These are phyloP conservation scores for Pantala flavescens DNA, from an alignment of 1,140 invertebrate genomes.

Conservation along the genomic window DNA sequence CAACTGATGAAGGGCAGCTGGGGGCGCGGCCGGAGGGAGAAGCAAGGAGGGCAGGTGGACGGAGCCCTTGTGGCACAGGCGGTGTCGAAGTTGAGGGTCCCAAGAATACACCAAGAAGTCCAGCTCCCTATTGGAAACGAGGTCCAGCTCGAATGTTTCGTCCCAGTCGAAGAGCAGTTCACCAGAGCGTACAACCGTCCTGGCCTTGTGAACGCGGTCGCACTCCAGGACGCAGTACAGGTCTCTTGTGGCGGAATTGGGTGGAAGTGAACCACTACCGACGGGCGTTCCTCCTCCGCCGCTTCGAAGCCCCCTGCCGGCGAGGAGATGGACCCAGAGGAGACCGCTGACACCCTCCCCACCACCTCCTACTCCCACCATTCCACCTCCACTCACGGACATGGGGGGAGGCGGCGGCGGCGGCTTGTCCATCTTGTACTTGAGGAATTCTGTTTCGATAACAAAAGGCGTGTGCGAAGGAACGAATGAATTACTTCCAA, in stretches of 20 bases:
- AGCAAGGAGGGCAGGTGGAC: conserved; percentile 75
- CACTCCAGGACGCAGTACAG: conserved; percentile 95
- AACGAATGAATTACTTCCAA: no score
- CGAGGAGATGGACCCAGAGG: conserved; percentile 80
- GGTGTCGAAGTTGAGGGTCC: conserved; percentile 92
- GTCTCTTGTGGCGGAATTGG: conserved; percentile 58
- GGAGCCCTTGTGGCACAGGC: conserved; percentile 85
- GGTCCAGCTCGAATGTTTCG: conserved; percentile 94
- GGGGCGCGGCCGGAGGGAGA: conserved; percentile 60
- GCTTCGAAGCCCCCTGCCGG: conserved; percentile 62
- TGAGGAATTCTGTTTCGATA: conserved; percentile 60
- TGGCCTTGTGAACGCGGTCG: conserved; percentile 91
- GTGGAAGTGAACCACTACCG: conserved; percentile 29
- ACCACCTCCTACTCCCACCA: conserved; percentile 32
- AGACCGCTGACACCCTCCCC: conserved; percentile 71
- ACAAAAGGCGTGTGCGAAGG: no score
- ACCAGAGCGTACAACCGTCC: conserved; percentile 93
- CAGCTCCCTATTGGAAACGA: conserved; percentile 86
- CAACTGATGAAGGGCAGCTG: conserved; percentile 71
- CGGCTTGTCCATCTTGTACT: conserved; percentile 82
- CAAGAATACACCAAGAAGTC: conserved; percentile 96
- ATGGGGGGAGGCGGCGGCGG: conserved; percentile 35
- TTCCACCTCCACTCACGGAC: conserved; percentile 24
- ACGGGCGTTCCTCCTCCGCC: conserved; percentile 33
- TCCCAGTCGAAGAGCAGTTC: conserved; percentile 99